Evolutionary conservation across 2,888 invertebrate species (phyloP).

Genomic region (Synanthedon myopaeformis): DNA sequence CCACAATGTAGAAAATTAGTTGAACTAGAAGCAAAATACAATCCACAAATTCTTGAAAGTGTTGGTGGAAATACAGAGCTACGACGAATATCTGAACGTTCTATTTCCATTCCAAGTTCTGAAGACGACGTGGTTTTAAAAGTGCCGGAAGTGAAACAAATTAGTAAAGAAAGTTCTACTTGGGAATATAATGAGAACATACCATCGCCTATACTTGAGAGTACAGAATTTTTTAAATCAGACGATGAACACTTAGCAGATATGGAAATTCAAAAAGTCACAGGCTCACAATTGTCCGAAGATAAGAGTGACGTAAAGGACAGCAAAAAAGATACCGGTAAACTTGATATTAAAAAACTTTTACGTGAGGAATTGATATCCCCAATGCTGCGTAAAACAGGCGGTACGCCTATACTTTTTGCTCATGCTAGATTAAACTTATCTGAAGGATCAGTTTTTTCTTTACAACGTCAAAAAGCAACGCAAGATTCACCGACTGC

Average conservation of each 20-base stretch:
- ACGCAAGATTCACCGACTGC: constrained; percentile 79
- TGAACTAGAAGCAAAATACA: constrained; percentile 75
- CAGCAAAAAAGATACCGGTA: constrained; percentile 33
- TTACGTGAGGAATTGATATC: constrained; percentile 78
- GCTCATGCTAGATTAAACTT: constrained; percentile 84
- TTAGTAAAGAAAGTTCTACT: constrained; percentile 65
- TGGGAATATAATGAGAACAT: constrained; percentile 76
- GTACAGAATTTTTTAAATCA: constrained; percentile 71
- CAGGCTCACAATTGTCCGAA: constrained; percentile 45
- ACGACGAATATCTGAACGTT: constrained; percentile 78
- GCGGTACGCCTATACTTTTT: constrained; percentile 82
- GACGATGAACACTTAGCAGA: constrained; percentile 70
- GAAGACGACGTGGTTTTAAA: constrained; percentile 78
- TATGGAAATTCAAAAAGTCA: constrained; percentile 69
- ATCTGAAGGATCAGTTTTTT: constrained; percentile 86
- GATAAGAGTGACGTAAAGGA: constrained; percentile 38
- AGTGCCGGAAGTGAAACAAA: constrained; percentile 60
- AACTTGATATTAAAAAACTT: constrained; percentile 56
- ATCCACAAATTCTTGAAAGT: constrained; percentile 73
- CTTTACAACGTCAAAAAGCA: constrained; percentile 81
- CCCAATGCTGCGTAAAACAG: constrained; percentile 77
- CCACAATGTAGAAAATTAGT: constrained; percentile 77
- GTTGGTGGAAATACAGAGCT: constrained; percentile 74
- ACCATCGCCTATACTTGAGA: constrained; percentile 73
- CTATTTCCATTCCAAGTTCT: constrained; percentile 81